Conservation (phyloP, 2,113 vertebrate species). For the Chinchilla lanigera region DNA sequence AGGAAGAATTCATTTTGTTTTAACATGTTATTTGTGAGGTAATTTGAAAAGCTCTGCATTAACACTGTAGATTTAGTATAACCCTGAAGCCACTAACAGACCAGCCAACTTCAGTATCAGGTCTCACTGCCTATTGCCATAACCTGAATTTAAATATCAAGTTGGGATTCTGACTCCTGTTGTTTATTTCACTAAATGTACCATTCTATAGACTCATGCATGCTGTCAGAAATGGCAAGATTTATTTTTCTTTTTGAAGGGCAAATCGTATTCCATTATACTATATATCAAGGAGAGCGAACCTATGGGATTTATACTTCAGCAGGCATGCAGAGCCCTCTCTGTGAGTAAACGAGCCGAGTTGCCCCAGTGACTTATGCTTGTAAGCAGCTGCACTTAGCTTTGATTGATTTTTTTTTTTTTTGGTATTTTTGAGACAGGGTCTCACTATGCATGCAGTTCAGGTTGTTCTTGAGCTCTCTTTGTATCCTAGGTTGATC, state of each 20-base stretch:
- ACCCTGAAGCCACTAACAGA: background rate
- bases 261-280: background rate
- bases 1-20: background rate
- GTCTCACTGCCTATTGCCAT: accelerated
- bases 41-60: background rate
- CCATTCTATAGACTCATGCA: background rate
- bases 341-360: background rate
- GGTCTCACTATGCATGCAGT: too few species aligned
- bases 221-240: background rate
- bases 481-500: too few species aligned
- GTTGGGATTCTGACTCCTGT: background rate
- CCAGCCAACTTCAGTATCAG: accelerated
- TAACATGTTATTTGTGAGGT: background rate
- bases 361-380: background rate
- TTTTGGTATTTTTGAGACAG: too few species aligned
- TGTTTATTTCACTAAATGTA: background rate
- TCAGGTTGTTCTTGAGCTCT: too few species aligned
- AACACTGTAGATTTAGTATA: accelerated
- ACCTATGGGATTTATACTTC: background rate
- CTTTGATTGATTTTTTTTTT: too few species aligned
- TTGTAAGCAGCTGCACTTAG: background rate
- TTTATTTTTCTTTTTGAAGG: background rate
- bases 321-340: background rate
- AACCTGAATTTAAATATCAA: background rate
- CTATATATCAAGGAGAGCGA: background rate